Percentiles rank a stretch among this genome's conserved stretches.
Conservation (phyloP, 2,797 vertebrate genomes). For the Psittacula derbiana region DNA sequence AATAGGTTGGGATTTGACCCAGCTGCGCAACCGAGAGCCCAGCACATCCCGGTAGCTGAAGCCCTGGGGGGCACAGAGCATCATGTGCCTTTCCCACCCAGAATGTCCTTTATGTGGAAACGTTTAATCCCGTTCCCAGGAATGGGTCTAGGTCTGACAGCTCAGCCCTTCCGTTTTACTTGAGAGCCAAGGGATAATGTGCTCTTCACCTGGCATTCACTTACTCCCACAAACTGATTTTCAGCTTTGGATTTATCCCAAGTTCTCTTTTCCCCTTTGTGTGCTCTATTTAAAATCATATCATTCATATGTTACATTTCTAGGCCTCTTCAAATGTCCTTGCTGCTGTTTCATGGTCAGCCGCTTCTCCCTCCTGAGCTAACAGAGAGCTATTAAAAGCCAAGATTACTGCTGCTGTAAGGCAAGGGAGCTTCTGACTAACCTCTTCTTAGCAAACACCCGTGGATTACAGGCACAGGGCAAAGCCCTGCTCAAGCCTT, state of each 20-base stretch:
- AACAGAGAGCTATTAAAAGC: constrained; percentile 4
- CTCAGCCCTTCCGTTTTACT: neutral
- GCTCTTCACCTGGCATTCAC: neutral
- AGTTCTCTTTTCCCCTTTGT: neutral
- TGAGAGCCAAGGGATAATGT: neutral
- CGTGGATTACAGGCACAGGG: neutral
- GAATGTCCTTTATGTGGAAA: neutral
- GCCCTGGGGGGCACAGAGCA: neutral
- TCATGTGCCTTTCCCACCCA: neutral
- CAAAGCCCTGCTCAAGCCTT: neutral
- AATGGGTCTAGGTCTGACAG: neutral
- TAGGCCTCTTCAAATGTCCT: constrained; percentile 9
- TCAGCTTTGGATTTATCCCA: neutral
- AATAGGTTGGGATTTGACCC: neutral
- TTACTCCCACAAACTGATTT: neutral
- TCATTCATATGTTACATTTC: neutral
- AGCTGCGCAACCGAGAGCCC: neutral
- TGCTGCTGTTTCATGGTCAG: constrained; percentile 46
- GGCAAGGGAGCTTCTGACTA: neutral
- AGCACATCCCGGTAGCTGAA: neutral
- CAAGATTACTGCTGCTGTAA: neutral
- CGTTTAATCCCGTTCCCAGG: neutral
- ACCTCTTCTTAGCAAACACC: neutral
- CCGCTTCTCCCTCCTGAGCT: constrained; percentile 13
- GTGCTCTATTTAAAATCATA: neutral